Percentiles rank a stretch among this genome's conserved stretches.
phyloP scores from a whole-genome alignment of 1,140 invertebrate species.

The Helicoverpa zea region DNA sequence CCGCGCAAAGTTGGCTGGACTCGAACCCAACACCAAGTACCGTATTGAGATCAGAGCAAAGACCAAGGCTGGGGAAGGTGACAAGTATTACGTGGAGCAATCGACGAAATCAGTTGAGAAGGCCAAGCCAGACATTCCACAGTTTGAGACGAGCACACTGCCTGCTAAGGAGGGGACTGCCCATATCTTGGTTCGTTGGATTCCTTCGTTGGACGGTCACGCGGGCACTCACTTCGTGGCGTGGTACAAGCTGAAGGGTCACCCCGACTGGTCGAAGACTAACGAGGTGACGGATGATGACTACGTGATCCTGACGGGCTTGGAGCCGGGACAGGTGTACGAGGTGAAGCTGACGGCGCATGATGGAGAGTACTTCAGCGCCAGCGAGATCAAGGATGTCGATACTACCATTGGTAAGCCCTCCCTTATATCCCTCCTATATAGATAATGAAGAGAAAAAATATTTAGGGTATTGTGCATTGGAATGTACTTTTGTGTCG shows the following conservation, averaged over 20 bases:
- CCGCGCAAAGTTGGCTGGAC: slow-evolving; percentile 94
- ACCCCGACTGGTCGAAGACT: slow-evolving; percentile 89
- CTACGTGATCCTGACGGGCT: slow-evolving; percentile 91
- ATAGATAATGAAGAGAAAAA: too few species aligned
- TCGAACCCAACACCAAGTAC: slow-evolving; percentile 96
- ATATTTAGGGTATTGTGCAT: neutral
- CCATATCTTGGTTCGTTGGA: slow-evolving; percentile 94
- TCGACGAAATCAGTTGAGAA: slow-evolving; percentile 88
- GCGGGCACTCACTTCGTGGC: slow-evolving; percentile 96
- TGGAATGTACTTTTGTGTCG: neutral
- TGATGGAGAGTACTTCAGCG: slow-evolving; percentile 93
- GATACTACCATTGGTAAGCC: slow-evolving; percentile 89
- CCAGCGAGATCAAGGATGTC: slow-evolving; percentile 92
- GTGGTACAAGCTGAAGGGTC: slow-evolving; percentile 91
- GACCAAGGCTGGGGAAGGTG: slow-evolving; percentile 94
- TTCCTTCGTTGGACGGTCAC: slow-evolving; percentile 91
- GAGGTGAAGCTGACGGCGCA: slow-evolving; percentile 97
- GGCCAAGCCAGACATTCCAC: slow-evolving; percentile 91
- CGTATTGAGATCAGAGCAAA: slow-evolving; percentile 94
- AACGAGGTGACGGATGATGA: slow-evolving; percentile 91
- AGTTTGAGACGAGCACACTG: slow-evolving; percentile 90
- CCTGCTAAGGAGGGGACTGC: slow-evolving; percentile 91
- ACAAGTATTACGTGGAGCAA: slow-evolving; percentile 94
- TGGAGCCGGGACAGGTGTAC: slow-evolving; percentile 95
- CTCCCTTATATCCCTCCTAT: too few species aligned